Base-by-base conservation (phyloP, 1,140 invertebrate species). In the Arctopsyche grandis region DNA sequence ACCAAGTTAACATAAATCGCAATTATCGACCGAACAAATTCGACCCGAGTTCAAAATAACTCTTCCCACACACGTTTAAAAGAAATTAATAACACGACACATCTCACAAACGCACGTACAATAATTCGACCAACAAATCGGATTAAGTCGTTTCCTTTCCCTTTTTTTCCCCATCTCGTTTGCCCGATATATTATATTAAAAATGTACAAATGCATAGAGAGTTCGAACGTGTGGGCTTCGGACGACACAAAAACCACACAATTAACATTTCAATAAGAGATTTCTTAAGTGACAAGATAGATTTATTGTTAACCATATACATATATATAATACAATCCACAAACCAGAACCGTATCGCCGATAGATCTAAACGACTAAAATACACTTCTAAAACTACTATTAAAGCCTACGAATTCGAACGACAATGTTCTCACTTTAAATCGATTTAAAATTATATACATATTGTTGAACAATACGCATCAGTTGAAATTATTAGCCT, bases 211-310 rank as follows among this genome's bases (percentile, higher is more conserved):
- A 38, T 38, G 29, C 7, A 38, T 52, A 52, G 16, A 5, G 10
- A 3, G 48, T 4, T 5, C 48, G 48, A 38, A 38, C 7, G 21
- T 66, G 24, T 66, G 21, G 63, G 21, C 24, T 66, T 24, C 12
- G 63, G 16, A 66, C n/a, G 21, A 66, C 24, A 66, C 22, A 24
- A 14, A 60, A 60, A 60, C 58, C 24, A 12, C 63, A 66, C 21
- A 66, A 60, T 60, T 60, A 66, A 66, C 63, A 66, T 66, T 66
- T 66, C 63, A 66, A 66, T 26, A 29, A 66, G 9, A 66, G 21
- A 26, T 66, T 66, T 66, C 10, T 29, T 26, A 52, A 66, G 63
- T 66, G 22, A 66, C 63, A 66, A 26, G n/a, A 24, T 26, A 66
- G 24, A 66, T 66, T 29, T 66, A 66, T 66, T 22, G 22, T 0